phyloP scores from a whole-genome alignment of 2,797 vertebrate species.

The Galago senegalensis region DNA sequence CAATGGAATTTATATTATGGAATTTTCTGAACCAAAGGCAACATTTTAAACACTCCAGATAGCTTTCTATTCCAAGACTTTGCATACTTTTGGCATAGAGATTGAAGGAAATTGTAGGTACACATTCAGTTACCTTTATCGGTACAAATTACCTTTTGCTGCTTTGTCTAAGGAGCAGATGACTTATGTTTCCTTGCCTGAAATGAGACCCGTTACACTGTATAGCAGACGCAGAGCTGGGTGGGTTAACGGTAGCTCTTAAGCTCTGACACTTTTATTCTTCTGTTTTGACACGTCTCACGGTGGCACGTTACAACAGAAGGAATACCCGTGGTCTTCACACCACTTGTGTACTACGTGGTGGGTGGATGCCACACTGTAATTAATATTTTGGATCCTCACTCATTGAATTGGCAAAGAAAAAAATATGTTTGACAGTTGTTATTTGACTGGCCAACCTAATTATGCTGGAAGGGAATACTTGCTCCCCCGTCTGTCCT shows the following conservation, averaged over 20 bases:
- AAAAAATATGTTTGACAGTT: neutral
- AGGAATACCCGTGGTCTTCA: conserved; percentile 33
- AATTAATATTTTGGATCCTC: conserved; percentile 67
- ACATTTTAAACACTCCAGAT: neutral
- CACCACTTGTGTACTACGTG: neutral
- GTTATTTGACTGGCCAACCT: neutral
- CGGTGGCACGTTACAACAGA: conserved; percentile 45
- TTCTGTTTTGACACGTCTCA: conserved; percentile 70
- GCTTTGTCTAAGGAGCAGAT: conserved; percentile 42
- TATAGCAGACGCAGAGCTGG: neutral
- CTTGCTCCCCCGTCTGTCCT: neutral
- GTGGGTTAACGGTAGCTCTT: neutral
- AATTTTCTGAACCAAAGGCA: neutral
- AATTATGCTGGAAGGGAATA: neutral
- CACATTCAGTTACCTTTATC: conserved; percentile 43
- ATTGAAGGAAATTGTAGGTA: conserved; percentile 33
- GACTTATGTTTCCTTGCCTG: conserved; percentile 52
- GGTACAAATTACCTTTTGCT: conserved; percentile 54
- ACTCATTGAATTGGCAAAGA: conserved; percentile 39
- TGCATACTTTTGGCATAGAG: neutral
- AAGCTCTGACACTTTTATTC: neutral
- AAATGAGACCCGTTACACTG: neutral
- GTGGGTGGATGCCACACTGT: neutral
- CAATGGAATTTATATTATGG: neutral
- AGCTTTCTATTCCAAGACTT: neutral